Percentiles rank a stretch among this genome's conserved stretches.
Conservation (phyloP, 2,113 vertebrate species). For the Cyrtonyx montezumae region DNA sequence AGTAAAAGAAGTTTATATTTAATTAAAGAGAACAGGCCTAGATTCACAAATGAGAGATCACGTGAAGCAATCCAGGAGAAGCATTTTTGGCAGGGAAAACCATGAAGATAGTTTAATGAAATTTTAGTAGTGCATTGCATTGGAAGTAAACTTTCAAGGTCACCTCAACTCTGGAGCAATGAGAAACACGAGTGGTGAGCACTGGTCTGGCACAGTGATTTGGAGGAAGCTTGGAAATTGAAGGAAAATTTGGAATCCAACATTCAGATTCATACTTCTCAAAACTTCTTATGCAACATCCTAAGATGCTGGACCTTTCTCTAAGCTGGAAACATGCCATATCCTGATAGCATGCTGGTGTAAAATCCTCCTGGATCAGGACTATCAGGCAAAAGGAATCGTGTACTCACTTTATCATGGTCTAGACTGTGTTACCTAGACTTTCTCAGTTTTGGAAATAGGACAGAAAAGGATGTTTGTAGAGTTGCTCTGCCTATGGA, state of each 20-base stretch:
- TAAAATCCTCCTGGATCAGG: background rate
- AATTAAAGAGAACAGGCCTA: background rate
- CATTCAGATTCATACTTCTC: background rate
- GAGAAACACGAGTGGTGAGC: background rate
- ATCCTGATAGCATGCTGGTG: background rate
- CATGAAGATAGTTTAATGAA: background rate
- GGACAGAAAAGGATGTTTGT: background rate
- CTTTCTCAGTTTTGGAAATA: background rate
- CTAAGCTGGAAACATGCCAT: background rate
- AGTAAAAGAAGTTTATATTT: background rate
- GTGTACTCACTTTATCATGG: background rate
- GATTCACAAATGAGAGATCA: conserved; percentile 1
- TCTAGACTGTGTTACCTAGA: background rate
- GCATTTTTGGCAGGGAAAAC: background rate
- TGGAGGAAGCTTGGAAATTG: background rate
- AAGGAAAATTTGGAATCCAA: background rate
- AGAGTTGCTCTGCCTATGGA: background rate
- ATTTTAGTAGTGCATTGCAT: background rate
- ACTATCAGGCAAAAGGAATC: background rate
- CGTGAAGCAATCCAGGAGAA: background rate
- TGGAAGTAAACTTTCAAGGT: background rate
- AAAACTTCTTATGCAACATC: background rate
- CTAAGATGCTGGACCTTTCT: background rate
- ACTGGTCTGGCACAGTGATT: background rate
- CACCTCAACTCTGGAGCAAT: background rate